Percentiles rank a stretch among this genome's conserved stretches.
Evolutionary conservation across 2,888 invertebrate species (phyloP).

Genomic region (Heteromyza rotundicornis): DNA sequence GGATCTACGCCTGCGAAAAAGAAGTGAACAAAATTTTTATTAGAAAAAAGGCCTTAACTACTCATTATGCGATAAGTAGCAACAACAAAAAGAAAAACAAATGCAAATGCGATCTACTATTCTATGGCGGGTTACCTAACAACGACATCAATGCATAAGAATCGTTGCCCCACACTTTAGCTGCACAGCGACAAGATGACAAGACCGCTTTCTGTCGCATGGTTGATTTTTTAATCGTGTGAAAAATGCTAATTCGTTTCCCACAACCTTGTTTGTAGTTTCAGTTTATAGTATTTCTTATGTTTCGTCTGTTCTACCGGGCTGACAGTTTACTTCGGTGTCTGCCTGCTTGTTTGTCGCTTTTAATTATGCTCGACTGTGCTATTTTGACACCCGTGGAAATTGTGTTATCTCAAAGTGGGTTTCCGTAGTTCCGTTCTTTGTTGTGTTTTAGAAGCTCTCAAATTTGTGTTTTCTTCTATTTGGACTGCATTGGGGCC

Average conservation of each 20-base stretch:
- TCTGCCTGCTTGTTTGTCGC: slow-evolving; percentile 1
- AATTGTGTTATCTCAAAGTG: slow-evolving; percentile 31
- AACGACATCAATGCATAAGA: background rate
- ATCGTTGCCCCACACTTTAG: background rate
- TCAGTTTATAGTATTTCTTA: slow-evolving; percentile 20
- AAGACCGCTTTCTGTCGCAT: background rate
- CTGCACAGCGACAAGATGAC: too few species aligned
- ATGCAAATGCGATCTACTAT: too few species aligned
- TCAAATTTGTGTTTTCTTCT: too few species aligned
- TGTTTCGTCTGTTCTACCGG: slow-evolving; percentile 24
- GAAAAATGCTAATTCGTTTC: slow-evolving; percentile 56
- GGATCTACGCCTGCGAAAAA: slow-evolving; percentile 70
- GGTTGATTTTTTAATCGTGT: slow-evolving; percentile 41
- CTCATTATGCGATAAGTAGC: too few species aligned
- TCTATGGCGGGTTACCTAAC: too few species aligned
- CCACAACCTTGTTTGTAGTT: slow-evolving; percentile 48
- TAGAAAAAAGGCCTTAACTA: background rate
- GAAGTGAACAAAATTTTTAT: background rate
- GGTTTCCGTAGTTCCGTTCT: slow-evolving; percentile 10
- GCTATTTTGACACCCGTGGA: slow-evolving; percentile 30
- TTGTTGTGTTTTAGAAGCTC: background rate
- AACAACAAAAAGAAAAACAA: too few species aligned
- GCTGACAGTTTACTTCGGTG: slow-evolving; percentile 32
- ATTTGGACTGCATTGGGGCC: too few species aligned
- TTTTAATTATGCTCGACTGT: background rate